A percentile compares a stretch with the other conserved stretches of the same genome.
phyloP scores from a whole-genome alignment of 2,113 vertebrate species.

The Myiozetetes cayanensis region DNA sequence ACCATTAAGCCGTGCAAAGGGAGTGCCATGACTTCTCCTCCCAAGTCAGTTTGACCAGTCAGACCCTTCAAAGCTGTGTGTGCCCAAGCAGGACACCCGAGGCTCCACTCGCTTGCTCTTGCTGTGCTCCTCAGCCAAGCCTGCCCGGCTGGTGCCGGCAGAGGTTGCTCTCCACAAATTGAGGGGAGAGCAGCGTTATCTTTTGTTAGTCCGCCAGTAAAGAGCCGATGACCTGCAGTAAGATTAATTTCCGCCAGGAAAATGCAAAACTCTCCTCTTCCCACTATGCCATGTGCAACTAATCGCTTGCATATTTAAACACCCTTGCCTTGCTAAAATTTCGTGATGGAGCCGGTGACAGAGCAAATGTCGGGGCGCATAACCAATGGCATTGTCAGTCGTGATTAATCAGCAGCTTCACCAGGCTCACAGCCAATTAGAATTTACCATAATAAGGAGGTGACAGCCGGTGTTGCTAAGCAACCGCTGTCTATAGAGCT shows the following conservation, averaged over 20 bases:
- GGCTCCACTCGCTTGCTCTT: background rate
- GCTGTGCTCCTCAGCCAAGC: rapidly evolving
- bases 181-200: background rate
- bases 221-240: background rate
- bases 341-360: constrained; percentile 51
- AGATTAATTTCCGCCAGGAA: constrained; percentile 33
- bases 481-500: constrained; percentile 70
- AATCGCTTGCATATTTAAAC: constrained; percentile 64
- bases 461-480: constrained; percentile 74
- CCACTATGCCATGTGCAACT: background rate
- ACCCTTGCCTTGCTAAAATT: constrained; percentile 54
- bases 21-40: background rate
- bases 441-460: constrained; percentile 73
- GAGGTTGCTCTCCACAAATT: constrained; percentile 34
- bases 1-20: background rate
- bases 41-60: rapidly evolving
- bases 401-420: constrained; percentile 73
- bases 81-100: background rate
- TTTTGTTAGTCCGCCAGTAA: background rate
- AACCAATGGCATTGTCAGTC: constrained; percentile 74
- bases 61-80: rapidly evolving
- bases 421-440: constrained; percentile 75
- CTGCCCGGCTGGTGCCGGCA: background rate
- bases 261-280: constrained; percentile 43
- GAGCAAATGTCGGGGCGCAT: constrained; percentile 65